phyloP scores from a whole-genome alignment of 2,797 vertebrate genomes.

The Tympanoctomys barrerae region DNA sequence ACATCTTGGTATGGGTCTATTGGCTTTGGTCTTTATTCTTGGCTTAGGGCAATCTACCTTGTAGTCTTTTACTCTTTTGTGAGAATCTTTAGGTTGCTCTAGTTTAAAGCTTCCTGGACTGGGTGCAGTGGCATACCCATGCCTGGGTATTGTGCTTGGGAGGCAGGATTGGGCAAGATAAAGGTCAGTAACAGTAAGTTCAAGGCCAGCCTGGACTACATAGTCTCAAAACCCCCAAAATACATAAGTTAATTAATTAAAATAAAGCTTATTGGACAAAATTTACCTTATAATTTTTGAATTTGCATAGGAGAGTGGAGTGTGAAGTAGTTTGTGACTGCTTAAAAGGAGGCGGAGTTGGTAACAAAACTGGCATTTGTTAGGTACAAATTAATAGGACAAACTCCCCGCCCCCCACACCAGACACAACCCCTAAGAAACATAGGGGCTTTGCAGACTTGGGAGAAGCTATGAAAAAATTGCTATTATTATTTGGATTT shows the following conservation, averaged over 20 bases:
- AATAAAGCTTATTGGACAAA: constrained; percentile 36
- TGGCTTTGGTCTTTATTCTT: constrained; percentile 9
- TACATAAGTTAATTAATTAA: background rate
- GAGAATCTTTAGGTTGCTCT: background rate
- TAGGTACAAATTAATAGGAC: background rate
- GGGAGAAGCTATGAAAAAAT: background rate
- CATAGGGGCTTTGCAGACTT: constrained; percentile 20
- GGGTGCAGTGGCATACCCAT: background rate
- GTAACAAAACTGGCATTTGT: background rate
- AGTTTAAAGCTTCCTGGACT: constrained; percentile 19
- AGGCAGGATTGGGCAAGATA: background rate
- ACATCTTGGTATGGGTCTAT: background rate
- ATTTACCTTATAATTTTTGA: constrained; percentile 36
- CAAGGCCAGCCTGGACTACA: background rate
- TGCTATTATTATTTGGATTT: background rate
- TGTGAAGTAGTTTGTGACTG: background rate
- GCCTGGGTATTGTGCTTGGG: background rate
- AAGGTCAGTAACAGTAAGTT: background rate
- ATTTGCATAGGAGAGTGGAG: background rate
- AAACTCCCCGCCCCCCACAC: background rate
- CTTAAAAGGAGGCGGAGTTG: background rate
- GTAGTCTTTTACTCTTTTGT: background rate
- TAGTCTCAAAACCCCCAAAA: background rate
- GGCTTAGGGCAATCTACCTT: background rate
- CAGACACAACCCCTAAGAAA: background rate